Evolutionary conservation across 2,113 vertebrate genomes (phyloP).

Genomic region (Stegastes partitus): DNA sequence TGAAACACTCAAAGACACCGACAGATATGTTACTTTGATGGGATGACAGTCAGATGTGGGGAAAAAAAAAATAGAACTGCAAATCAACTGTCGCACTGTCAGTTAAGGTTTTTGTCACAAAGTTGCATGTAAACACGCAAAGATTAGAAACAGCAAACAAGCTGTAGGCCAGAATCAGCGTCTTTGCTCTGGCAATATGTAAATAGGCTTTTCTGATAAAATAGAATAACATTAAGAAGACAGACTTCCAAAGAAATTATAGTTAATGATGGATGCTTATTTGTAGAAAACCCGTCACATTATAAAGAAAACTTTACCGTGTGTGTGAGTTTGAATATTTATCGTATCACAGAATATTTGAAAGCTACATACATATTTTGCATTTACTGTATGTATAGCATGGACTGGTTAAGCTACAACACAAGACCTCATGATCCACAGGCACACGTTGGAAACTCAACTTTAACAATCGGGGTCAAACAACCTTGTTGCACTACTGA

Average conservation of each 20-base stretch:
- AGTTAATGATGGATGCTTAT: slow-evolving; percentile 39
- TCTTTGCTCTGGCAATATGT: slow-evolving; percentile 48
- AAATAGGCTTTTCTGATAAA: slow-evolving; percentile 60
- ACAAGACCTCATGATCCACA: slow-evolving; percentile 36
- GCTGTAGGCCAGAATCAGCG: slow-evolving; percentile 63
- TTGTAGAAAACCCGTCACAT: slow-evolving; percentile 15
- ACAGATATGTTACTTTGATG: slow-evolving; percentile 79
- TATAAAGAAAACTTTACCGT: slow-evolving; percentile 7
- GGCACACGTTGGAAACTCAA: slow-evolving; percentile 1
- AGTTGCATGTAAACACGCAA: slow-evolving; percentile 71
- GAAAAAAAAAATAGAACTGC: slow-evolving; percentile 53
- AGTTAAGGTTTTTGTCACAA: slow-evolving; percentile 80
- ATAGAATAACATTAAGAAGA: slow-evolving; percentile 26
- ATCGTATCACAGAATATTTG: background rate
- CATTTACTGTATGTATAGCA: background rate
- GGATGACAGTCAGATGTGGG: slow-evolving; percentile 70
- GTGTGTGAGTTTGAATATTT: slow-evolving; percentile 7
- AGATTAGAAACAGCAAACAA: slow-evolving; percentile 77
- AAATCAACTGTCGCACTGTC: slow-evolving; percentile 79
- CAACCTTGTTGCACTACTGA: slow-evolving; percentile 7
- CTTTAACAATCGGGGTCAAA: slow-evolving; percentile 17
- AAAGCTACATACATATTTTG: background rate
- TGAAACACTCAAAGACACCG: slow-evolving; percentile 71
- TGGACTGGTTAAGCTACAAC: background rate
- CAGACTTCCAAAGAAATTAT: slow-evolving; percentile 27